Percentiles rank a stretch among this genome's conserved stretches.
Evolutionary conservation across 2,888 invertebrate species (phyloP).

Genomic region (Reticulitermes lucifugus): DNA sequence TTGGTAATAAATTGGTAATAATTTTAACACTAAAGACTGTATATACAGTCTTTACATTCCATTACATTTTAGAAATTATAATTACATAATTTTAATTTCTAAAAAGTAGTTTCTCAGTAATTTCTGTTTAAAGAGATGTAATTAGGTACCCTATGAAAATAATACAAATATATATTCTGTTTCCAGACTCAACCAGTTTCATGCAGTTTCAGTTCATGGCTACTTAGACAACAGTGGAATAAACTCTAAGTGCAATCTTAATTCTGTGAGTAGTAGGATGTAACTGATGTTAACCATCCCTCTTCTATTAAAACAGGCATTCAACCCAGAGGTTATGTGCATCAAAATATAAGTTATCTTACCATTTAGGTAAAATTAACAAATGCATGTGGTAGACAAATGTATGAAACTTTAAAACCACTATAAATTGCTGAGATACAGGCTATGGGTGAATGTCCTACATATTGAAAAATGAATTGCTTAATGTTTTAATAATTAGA

Average conservation of each 20-base stretch:
- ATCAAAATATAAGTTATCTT: background rate
- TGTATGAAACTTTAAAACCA: background rate
- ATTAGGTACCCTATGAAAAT: background rate
- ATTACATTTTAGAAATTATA: too few species aligned
- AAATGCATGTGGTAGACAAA: background rate
- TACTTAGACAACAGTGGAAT: constrained; percentile 15
- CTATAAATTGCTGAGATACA: background rate
- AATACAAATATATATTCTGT: background rate
- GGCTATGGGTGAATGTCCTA: background rate
- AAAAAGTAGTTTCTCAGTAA: background rate
- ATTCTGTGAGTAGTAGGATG: background rate
- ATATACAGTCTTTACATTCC: too few species aligned
- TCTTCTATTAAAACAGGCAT: background rate
- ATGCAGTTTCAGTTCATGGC: background rate
- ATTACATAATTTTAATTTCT: background rate
- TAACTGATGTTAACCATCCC: background rate
- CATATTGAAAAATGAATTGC: background rate
- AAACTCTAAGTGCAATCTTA: constrained; percentile 18
- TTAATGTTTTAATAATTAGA: background rate
- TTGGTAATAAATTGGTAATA: too few species aligned
- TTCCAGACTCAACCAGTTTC: constrained; percentile 22
- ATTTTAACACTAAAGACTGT: too few species aligned
- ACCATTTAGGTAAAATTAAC: background rate
- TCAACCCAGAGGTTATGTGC: background rate
- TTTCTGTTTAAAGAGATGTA: background rate